Percentiles rank a stretch among this genome's conserved stretches.
These are phyloP conservation scores for Pedetes capensis DNA, from an alignment of 2,113 vertebrate genomes.

Conservation along the genomic window DNA sequence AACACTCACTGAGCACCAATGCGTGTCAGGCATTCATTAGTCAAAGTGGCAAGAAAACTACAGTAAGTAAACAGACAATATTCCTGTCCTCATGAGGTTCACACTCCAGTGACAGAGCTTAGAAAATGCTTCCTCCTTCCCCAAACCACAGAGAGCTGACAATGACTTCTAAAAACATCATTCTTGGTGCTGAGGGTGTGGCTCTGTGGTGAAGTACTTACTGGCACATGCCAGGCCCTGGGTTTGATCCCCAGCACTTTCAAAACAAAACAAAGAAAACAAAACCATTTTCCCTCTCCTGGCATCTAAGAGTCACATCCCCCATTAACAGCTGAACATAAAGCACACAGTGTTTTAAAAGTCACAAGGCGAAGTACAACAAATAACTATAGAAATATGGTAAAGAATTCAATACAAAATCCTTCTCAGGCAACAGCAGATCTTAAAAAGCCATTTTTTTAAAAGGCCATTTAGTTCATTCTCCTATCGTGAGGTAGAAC, in stretches of 20 bases:
- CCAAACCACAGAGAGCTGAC: accelerated
- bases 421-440: neutral
- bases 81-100: neutral
- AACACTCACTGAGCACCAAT: neutral
- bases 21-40: accelerated
- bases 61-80: neutral
- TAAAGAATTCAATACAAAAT: neutral
- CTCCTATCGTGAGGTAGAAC: neutral
- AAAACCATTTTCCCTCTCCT: too few species aligned
- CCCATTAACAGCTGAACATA: neutral
- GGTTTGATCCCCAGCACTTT: neutral
- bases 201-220: neutral
- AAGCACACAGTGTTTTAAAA: neutral
- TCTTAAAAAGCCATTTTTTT: neutral
- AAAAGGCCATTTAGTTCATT: constrained; percentile 18
- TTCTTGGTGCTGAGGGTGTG: neutral
- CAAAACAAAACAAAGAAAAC: neutral
- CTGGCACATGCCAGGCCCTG: neutral
- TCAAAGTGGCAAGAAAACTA: neutral
- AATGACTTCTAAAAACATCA: neutral
- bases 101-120: neutral
- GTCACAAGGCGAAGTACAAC: neutral
- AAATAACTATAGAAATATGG: neutral
- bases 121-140: neutral
- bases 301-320: neutral